phyloP scores from a whole-genome alignment of 2,888 invertebrate species.

The Lepidocyrtinus sp. region DNA sequence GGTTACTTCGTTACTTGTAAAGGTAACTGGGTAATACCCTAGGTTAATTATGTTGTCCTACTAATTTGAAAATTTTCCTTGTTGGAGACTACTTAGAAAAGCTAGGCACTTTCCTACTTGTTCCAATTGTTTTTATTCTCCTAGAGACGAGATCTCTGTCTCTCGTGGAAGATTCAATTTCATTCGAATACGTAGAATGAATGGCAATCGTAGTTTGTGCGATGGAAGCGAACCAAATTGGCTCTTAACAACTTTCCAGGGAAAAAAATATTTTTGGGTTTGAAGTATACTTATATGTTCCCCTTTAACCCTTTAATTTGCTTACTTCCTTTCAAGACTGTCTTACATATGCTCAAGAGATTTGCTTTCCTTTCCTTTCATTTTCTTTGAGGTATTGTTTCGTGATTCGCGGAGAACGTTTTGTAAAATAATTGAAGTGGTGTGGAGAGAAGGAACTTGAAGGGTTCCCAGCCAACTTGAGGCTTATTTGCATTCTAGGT shows the following conservation, averaged over 20 bases:
- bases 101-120: not conserved
- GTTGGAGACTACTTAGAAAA: too few relatives aligned
- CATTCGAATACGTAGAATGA: not conserved
- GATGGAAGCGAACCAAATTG: not conserved
- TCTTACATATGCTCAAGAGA: not conserved
- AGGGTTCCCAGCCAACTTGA: too few relatives aligned
- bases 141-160: too few relatives aligned
- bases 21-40: too few relatives aligned
- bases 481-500: too few relatives aligned
- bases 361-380: not conserved
- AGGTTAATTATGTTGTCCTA: not conserved
- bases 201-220: not conserved
- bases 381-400: too few relatives aligned
- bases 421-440: conserved; percentile 15
- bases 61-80: not conserved
- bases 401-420: too few relatives aligned
- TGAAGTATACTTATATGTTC: not conserved
- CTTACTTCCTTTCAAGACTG: not conserved
- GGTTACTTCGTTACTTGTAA: too few relatives aligned
- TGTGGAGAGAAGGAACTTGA: too few relatives aligned
- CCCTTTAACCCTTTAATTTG: conserved; percentile 3
- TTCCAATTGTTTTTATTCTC: not conserved
- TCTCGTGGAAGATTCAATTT: not conserved
- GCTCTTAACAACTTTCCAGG: not conserved
- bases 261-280: not conserved